Base-by-base conservation (phyloP, 2,888 invertebrate genomes). In the Ptilodon capucinus region DNA sequence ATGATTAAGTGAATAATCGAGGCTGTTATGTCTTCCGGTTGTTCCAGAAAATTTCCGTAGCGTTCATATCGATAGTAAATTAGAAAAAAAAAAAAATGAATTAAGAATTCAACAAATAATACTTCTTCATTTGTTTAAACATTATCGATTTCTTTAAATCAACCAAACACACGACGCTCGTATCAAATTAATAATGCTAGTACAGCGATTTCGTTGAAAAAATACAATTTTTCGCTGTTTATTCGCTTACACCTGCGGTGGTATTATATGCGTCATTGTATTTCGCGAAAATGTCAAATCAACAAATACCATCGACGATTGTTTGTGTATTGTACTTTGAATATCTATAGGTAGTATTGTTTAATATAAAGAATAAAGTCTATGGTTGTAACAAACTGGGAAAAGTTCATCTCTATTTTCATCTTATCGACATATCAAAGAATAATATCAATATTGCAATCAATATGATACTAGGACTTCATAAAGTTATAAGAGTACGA, bases 21-120 rank as follows among this genome's bases (percentile, higher is more conserved):
- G 59, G 59, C 28, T 45, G 6, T 11, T n/a, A 14, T 9, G 30
- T 14, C 63, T 60, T 60, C 59, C 59, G 59, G 59, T 54, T 59
- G 34, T 36, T 38, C 38, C 38, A 38, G 38, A 38, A 38, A 1
- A 38, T 1, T 38, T 19, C 7, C 19, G 13, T 13, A 17, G n/a
- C 19, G 38, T 19, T n/a, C n/a, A n/a, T 21, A 21, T 21, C 7
- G 5, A 21, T 21, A 21, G 5, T 6, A 6, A 21, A 21, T 21
- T 21, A 21, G 4, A 21, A 21, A 21, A 1, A 21, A 21, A 21
- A 21, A 21, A 21, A 21, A 21, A n/a, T n/a, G n/a, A n/a, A n/a
- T n/a, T n/a, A n/a, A n/a, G n/a, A n/a, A n/a, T n/a, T n/a, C n/a
- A n/a, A n/a, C n/a, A n/a, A n/a, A n/a, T n/a, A n/a, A n/a, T n/a